phyloP scores from a whole-genome alignment of 2,888 invertebrate species.

The Parascotia fuliginaria region DNA sequence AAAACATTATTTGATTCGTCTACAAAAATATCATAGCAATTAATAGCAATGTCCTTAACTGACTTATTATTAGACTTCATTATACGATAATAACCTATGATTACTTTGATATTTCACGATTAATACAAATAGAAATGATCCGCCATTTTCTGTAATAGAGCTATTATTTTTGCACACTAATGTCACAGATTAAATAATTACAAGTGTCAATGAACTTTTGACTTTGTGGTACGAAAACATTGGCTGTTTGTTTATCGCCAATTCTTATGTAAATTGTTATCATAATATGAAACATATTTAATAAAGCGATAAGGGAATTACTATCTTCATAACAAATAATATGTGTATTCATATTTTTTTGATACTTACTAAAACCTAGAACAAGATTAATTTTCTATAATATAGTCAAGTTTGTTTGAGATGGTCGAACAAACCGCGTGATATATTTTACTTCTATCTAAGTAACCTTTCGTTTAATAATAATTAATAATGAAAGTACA shows the following conservation, averaged over 20 bases:
- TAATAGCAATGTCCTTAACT: background rate
- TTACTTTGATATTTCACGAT: slow-evolving; percentile 27
- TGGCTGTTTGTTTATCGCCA: slow-evolving; percentile 45
- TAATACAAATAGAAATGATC: slow-evolving; percentile 2
- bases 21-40: background rate
- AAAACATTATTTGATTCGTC: no score
- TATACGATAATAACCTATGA: slow-evolving; percentile 20
- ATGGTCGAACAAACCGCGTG: no score
- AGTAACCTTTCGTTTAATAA: no score
- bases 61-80: background rate
- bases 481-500: no score
- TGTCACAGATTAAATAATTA: slow-evolving; percentile 47
- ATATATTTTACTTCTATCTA: no score
- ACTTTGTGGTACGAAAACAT: slow-evolving; percentile 52
- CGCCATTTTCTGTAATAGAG: slow-evolving; percentile 7
- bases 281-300: slow-evolving; percentile 23
- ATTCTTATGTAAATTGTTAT: slow-evolving; percentile 59
- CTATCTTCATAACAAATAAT: slow-evolving; percentile 12
- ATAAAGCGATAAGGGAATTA: slow-evolving; percentile 28
- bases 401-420: no score
- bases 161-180: slow-evolving; percentile 31
- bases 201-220: slow-evolving; percentile 52
- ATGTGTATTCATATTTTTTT: background rate
- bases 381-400: no score
- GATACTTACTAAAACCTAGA: no score